These are phyloP conservation scores for Lasioglossum figueresi DNA, from an alignment of 2,888 invertebrate species.

Conservation along the genomic window DNA sequence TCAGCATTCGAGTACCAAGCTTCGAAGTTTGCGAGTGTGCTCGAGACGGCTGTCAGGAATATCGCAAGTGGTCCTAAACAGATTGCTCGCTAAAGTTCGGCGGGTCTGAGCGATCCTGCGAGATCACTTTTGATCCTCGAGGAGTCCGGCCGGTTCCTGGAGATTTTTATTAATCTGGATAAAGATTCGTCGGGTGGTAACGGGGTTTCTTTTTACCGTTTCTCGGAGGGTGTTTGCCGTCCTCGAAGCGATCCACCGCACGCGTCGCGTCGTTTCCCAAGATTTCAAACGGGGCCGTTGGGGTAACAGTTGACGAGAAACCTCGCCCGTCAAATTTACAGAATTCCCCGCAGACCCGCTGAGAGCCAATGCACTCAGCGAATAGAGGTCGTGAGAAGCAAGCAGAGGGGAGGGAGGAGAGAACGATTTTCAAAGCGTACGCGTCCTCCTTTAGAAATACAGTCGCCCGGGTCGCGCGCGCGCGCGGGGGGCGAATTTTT, in stretches of 20 bases:
- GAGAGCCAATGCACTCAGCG: background rate
- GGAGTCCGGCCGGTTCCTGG: background rate
- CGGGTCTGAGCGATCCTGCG: background rate
- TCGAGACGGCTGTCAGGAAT: background rate
- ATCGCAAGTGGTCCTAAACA: conserved; percentile 10
- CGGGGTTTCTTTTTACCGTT: background rate
- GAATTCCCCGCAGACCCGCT: background rate
- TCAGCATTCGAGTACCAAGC: background rate
- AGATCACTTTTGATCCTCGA: background rate
- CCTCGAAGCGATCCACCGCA: background rate
- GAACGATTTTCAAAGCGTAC: conserved; percentile 1
- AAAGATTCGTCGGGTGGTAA: background rate
- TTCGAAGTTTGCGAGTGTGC: background rate
- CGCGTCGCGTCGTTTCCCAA: background rate
- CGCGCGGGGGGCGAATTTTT: conserved; percentile 10
- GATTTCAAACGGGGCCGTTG: background rate
- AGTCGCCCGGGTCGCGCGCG: background rate
- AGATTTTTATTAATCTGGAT: background rate
- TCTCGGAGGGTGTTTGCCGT: background rate
- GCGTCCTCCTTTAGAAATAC: background rate
- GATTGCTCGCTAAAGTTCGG: background rate
- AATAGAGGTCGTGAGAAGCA: background rate
- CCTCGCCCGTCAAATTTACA: conserved; percentile 1
- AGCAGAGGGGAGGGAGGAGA: background rate
- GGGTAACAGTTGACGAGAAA: conserved; percentile 7